These are phyloP conservation scores for Phymatocera aterrima DNA, from an alignment of 2,888 invertebrate species.

Conservation along the genomic window DNA sequence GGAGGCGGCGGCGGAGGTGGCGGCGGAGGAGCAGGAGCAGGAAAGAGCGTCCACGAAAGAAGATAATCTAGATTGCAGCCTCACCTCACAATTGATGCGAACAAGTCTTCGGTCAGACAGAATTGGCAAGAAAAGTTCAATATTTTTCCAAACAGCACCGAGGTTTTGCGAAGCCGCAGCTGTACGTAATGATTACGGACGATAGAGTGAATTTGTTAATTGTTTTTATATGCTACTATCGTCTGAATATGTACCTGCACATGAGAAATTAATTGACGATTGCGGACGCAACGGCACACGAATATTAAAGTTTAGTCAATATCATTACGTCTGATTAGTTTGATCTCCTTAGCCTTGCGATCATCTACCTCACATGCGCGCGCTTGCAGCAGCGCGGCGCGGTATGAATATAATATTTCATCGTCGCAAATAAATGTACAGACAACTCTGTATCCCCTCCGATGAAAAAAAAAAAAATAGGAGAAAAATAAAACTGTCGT, in stretches of 20 bases:
- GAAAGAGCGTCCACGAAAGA: background rate
- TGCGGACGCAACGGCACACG: no score
- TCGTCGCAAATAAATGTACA: slow-evolving; percentile 9
- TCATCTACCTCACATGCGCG: no score
- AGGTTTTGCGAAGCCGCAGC: background rate
- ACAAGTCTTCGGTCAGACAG: background rate
- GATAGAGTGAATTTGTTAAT: background rate
- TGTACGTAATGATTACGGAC: background rate
- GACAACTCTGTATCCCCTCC: background rate
- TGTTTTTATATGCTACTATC: background rate
- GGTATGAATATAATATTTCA: no score
- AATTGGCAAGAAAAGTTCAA: slow-evolving; percentile 1
- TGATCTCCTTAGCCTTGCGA: no score
- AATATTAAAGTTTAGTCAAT: no score
- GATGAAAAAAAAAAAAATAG: background rate
- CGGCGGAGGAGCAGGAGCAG: slow-evolving; percentile 38
- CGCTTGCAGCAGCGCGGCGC: no score
- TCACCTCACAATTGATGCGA: background rate
- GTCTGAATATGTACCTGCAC: no score
- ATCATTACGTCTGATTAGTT: no score
- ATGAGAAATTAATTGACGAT: no score
- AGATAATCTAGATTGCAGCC: background rate
- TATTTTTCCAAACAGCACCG: background rate
- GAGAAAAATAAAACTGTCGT: slow-evolving; percentile 9
- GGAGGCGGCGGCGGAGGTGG: slow-evolving; percentile 4